These are phyloP conservation scores for Hyppa rectilinea DNA, from an alignment of 2,888 invertebrate species.

Conservation along the genomic window DNA sequence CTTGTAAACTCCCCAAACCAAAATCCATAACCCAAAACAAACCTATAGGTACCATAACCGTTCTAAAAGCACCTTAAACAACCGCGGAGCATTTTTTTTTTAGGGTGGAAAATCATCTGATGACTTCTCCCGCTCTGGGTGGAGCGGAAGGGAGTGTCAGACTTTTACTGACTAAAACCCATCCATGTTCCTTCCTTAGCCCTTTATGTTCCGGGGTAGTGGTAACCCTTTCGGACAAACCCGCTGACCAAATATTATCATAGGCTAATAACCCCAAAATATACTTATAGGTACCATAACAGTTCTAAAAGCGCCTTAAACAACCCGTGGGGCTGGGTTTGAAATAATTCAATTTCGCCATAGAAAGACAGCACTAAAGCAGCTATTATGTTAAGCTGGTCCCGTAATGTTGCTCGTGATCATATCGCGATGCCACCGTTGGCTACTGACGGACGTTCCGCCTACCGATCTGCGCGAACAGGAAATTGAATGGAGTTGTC, in stretches of 20 bases:
- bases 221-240: too few relatives aligned
- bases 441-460: slow-evolving; percentile 78
- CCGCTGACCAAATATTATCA: too few relatives aligned
- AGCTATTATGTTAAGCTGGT: slow-evolving; percentile 68
- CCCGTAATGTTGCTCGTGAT: slow-evolving; percentile 73
- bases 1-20: neutral
- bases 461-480: slow-evolving; percentile 69
- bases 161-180: too few relatives aligned
- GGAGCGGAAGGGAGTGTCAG: too few relatives aligned
- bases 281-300: neutral
- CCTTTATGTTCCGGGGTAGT: too few relatives aligned
- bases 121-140: too few relatives aligned
- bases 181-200: too few relatives aligned
- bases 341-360: slow-evolving; percentile 69
- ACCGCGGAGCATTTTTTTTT: too few relatives aligned
- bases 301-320: slow-evolving; percentile 16
- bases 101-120: too few relatives aligned
- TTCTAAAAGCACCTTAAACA: slow-evolving; percentile 28
- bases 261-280: neutral
- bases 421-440: slow-evolving; percentile 77
- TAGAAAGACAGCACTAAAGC: slow-evolving; percentile 59
- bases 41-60: neutral
- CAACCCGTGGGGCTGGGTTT: slow-evolving; percentile 58
- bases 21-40: slow-evolving; percentile 8
- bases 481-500: slow-evolving; percentile 65